Percentiles rank a stretch among this genome's conserved stretches.
Evolutionary conservation across 1,140 invertebrate species (phyloP).

Genomic region (Ptiloglossa arizonensis): DNA sequence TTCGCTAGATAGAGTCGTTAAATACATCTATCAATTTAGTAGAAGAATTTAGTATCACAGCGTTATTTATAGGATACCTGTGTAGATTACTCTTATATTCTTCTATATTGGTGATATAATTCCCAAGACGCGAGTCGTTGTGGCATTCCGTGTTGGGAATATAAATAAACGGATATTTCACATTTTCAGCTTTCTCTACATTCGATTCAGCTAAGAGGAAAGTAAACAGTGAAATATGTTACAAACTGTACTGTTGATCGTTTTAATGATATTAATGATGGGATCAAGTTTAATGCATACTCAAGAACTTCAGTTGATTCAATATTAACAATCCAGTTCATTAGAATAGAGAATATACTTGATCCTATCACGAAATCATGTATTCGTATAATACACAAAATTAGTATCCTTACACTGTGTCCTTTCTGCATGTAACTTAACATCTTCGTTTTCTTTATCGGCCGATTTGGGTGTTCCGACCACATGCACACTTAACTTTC

Average conservation of each 20-base stretch:
- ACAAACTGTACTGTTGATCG: too few relatives aligned
- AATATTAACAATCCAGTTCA: background rate
- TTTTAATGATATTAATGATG: too few relatives aligned
- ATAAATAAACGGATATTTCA: slow-evolving; percentile 63
- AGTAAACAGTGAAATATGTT: background rate
- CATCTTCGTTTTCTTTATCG: slow-evolving; percentile 8
- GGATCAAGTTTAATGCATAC: background rate
- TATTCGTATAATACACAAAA: slow-evolving; percentile 56
- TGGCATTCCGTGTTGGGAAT: slow-evolving; percentile 28
- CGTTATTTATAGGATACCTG: slow-evolving; percentile 68
- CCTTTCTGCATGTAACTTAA: too few relatives aligned
- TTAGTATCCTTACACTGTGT: background rate
- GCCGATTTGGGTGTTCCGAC: slow-evolving; percentile 59
- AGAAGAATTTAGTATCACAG: slow-evolving; percentile 24
- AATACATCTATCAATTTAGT: slow-evolving; percentile 24
- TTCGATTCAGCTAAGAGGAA: slow-evolving; percentile 33
- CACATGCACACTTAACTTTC: slow-evolving; percentile 87
- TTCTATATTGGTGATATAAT: slow-evolving; percentile 58
- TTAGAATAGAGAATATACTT: background rate
- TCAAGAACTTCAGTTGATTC: too few relatives aligned
- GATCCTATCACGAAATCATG: too few relatives aligned
- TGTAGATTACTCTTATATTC: slow-evolving; percentile 69
- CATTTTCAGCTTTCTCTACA: slow-evolving; percentile 22
- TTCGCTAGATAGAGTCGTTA: background rate
- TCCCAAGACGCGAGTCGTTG: slow-evolving; percentile 6